Percentiles rank a stretch among this genome's conserved stretches.
Conservation (phyloP, 2,113 vertebrate genomes). For the Epinephelus cyanopodus region DNA sequence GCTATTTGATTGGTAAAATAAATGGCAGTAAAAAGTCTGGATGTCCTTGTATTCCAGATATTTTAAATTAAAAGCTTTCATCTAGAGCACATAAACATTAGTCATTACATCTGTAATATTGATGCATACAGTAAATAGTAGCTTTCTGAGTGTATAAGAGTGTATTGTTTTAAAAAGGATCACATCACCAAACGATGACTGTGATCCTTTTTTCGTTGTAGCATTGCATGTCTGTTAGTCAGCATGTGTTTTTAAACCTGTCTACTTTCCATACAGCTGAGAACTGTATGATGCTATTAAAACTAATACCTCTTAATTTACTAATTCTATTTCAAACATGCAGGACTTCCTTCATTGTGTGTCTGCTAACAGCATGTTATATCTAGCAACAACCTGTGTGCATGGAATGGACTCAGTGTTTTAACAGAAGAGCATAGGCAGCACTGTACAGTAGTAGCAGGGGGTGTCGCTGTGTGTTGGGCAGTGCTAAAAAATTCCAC, state of each 20-base stretch:
- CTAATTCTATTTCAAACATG: slow-evolving; percentile 27
- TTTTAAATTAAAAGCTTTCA: background rate
- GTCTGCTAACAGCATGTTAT: slow-evolving; percentile 71
- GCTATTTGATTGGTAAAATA: background rate
- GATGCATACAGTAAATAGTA: background rate
- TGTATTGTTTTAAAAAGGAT: slow-evolving; percentile 25
- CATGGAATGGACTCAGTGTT: slow-evolving; percentile 48
- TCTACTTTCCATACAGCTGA: slow-evolving; percentile 42
- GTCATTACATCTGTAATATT: background rate
- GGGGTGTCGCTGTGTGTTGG: slow-evolving; percentile 46
- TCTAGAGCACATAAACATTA: background rate
- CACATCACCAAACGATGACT: slow-evolving; percentile 20
- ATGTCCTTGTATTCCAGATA: slow-evolving; percentile 3
- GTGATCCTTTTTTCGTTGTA: slow-evolving; percentile 38
- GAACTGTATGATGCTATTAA: slow-evolving; percentile 54
- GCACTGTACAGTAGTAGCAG: slow-evolving; percentile 8
- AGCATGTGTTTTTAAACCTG: slow-evolving; percentile 64
- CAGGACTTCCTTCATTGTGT: slow-evolving; percentile 22
- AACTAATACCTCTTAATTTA: slow-evolving; percentile 36
- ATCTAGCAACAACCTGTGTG: slow-evolving; percentile 47
- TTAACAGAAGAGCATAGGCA: background rate
- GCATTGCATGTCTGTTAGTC: slow-evolving; percentile 64
- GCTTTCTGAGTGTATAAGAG: slow-evolving; percentile 17
- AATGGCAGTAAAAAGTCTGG: background rate
- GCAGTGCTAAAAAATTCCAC: slow-evolving; percentile 49